phyloP scores from a whole-genome alignment of 2,113 vertebrate genomes.

The Tragelaphus strepsiceros region DNA sequence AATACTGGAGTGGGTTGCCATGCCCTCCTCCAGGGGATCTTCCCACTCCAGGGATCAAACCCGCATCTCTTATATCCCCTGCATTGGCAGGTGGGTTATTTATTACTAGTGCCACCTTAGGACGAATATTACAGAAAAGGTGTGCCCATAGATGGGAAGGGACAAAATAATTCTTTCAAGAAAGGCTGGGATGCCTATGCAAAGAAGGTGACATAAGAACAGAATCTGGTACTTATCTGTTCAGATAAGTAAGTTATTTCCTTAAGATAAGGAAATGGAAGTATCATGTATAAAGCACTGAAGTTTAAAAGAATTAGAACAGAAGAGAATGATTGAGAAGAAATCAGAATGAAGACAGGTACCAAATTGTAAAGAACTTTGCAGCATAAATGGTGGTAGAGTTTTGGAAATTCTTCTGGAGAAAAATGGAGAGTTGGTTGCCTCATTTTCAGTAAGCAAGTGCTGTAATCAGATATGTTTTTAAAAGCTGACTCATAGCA shows the following conservation, averaged over 20 bases:
- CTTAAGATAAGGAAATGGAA: background rate
- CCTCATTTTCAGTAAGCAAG: background rate
- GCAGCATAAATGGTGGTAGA: background rate
- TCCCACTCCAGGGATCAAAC: background rate
- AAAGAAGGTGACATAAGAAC: background rate
- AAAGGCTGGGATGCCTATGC: background rate
- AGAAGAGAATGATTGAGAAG: background rate
- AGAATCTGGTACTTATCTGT: background rate
- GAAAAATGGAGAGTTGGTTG: background rate
- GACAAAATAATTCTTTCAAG: background rate
- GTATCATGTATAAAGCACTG: background rate
- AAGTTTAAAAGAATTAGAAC: background rate
- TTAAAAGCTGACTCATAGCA: background rate
- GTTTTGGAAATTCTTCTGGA: background rate
- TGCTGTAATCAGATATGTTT: background rate
- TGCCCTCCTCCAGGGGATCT: background rate
- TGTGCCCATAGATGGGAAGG: background rate
- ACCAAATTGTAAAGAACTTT: background rate
- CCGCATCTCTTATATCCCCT: rapidly evolving
- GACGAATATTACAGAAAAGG: background rate
- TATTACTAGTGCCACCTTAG: background rate
- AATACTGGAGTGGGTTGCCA: background rate
- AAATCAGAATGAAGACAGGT: background rate
- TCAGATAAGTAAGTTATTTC: background rate
- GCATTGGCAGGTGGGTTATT: background rate